Conservation (phyloP, 2,797 vertebrate genomes). For the Chelidonichthys spinosus region DNA sequence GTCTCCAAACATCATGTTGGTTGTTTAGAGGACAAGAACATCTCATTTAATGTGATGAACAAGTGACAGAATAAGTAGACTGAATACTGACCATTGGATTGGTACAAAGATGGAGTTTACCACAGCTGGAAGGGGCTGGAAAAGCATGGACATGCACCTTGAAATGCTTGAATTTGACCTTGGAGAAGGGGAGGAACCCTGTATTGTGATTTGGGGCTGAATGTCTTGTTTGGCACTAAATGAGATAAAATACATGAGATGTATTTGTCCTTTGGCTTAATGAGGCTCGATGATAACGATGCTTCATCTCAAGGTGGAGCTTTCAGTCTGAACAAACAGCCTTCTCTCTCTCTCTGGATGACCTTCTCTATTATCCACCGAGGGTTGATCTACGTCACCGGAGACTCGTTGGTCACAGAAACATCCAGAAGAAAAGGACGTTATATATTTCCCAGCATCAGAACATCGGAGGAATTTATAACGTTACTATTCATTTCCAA, state of each 20-base stretch:
- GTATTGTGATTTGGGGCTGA: too few species aligned
- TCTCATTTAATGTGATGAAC: too few species aligned
- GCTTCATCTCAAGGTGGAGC: slow-evolving; percentile 63
- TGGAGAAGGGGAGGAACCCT: too few species aligned
- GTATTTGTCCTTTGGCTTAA: slow-evolving; percentile 46
- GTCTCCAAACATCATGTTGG: too few species aligned
- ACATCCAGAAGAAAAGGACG: slow-evolving; percentile 13
- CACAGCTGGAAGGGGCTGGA: too few species aligned
- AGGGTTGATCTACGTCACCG: slow-evolving; percentile 1
- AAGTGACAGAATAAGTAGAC: too few species aligned
- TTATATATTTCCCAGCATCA: slow-evolving; percentile 34
- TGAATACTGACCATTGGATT: too few species aligned
- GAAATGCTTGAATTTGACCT: too few species aligned
- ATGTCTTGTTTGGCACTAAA: slow-evolving; percentile 35
- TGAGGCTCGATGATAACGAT: slow-evolving; percentile 59
- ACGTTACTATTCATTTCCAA: slow-evolving; percentile 49
- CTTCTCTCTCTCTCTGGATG: background rate
- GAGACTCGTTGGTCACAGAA: slow-evolving; percentile 38
- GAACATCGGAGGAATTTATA: slow-evolving; percentile 30
- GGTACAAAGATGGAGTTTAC: too few species aligned
- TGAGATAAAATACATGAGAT: slow-evolving; percentile 40
- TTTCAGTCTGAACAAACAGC: slow-evolving; percentile 44
- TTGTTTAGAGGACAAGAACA: too few species aligned
- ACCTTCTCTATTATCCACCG: slow-evolving; percentile 39
- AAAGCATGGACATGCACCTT: too few species aligned